These are phyloP conservation scores for Geopemphigus sp. DNA, from an alignment of 1,140 invertebrate genomes.

Conservation along the genomic window DNA sequence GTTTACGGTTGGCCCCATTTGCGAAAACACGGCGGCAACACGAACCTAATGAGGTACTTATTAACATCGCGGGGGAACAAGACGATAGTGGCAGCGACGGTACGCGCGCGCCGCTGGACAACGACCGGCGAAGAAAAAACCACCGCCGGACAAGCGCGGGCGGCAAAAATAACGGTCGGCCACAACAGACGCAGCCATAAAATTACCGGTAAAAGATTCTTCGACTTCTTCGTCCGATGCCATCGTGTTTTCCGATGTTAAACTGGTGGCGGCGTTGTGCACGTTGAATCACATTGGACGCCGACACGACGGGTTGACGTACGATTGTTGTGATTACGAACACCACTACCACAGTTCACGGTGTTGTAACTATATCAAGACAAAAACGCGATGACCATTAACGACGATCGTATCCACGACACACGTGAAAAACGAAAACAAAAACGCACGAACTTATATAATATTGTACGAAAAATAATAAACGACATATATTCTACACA, in stretches of 20 bases:
- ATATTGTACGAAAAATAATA: not conserved
- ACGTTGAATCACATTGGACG: conserved; percentile 39
- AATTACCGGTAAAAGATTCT: conserved; percentile 74
- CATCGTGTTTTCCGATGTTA: conserved; percentile 57
- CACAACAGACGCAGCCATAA: not conserved
- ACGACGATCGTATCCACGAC: not conserved
- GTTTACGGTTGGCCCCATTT: conserved; percentile 49
- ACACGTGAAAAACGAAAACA: not conserved
- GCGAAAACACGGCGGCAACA: conserved; percentile 32
- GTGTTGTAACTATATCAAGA: not conserved
- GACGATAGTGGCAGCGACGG: not conserved
- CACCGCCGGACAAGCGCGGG: not conserved
- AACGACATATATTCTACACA: not conserved
- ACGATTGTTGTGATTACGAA: not conserved
- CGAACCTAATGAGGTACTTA: conserved; percentile 44
- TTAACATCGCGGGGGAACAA: not conserved
- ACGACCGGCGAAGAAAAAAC: not conserved
- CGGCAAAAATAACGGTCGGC: not conserved
- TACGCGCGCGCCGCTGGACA: conserved; percentile 3
- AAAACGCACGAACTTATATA: not conserved
- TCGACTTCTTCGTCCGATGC: conserved; percentile 76
- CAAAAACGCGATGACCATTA: not conserved
- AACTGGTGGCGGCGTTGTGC: conserved; percentile 21
- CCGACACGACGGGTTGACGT: not conserved
- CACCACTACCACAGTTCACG: not conserved